A percentile compares a stretch with the other conserved stretches of the same genome.
These are phyloP conservation scores for Epinephelus cyanopodus DNA, from an alignment of 2,113 vertebrate species.

Conservation along the genomic window DNA sequence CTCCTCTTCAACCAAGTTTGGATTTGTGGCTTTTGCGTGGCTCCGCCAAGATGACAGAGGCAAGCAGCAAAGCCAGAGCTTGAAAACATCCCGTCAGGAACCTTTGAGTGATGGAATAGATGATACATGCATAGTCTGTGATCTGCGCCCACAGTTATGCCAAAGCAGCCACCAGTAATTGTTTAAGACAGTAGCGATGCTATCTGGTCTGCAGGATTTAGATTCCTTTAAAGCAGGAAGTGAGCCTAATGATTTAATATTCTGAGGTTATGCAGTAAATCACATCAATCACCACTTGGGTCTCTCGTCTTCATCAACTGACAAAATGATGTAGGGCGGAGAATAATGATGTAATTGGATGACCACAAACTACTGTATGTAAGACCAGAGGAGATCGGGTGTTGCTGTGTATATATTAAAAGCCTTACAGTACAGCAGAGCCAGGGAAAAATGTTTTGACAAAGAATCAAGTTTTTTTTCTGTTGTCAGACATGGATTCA, in stretches of 20 bases:
- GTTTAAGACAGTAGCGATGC: constrained; percentile 24
- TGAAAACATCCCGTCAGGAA: constrained; percentile 24
- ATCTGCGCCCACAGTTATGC: constrained; percentile 48
- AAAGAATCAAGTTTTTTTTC: neutral
- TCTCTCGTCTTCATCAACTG: constrained; percentile 48
- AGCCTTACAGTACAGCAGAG: neutral
- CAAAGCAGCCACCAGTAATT: constrained; percentile 37
- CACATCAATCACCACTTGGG: constrained; percentile 49
- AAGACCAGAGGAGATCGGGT: constrained; percentile 22
- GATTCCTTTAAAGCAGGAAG: constrained; percentile 33
- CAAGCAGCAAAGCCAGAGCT: constrained; percentile 13
- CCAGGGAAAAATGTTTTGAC: neutral
- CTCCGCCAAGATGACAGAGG: neutral
- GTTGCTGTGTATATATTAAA: constrained; percentile 17
- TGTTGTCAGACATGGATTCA: constrained; percentile 25
- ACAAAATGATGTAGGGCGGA: constrained; percentile 56
- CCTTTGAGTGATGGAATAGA: constrained; percentile 31
- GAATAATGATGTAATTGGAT: constrained; percentile 50
- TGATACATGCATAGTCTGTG: constrained; percentile 30
- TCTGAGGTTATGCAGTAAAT: constrained; percentile 64
- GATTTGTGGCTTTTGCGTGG: constrained; percentile 36
- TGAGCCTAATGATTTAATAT: constrained; percentile 64
- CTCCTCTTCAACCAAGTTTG: constrained; percentile 25
- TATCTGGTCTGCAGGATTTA: constrained; percentile 24
- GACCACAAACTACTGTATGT: constrained; percentile 55